phyloP scores from a whole-genome alignment of 2,113 vertebrate genomes.

The Nothoprocta perdicaria region DNA sequence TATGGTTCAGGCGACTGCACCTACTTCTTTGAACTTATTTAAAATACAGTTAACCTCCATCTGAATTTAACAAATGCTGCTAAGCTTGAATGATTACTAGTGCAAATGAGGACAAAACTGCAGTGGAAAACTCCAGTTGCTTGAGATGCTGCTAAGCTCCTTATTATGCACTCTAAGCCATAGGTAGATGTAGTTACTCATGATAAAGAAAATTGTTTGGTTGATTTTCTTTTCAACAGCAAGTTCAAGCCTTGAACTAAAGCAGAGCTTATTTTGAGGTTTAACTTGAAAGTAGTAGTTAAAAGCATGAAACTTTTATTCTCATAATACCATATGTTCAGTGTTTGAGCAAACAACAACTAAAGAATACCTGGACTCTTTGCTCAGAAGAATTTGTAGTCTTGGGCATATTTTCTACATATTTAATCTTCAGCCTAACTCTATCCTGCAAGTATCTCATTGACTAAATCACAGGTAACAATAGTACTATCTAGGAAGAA shows the following conservation, averaged over 20 bases:
- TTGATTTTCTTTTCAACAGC: conserved; percentile 49
- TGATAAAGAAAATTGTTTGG: conserved; percentile 28
- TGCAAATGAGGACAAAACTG: conserved; percentile 36
- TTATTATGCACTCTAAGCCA: not conserved
- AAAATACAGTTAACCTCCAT: conserved; percentile 25
- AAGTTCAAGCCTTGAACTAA: conserved; percentile 47
- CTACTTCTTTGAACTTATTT: conserved; percentile 16
- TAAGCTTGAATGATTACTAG: conserved; percentile 34
- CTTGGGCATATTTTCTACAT: not conserved
- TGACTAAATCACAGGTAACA: not conserved
- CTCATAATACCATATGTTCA: not conserved
- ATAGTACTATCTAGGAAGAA: not conserved
- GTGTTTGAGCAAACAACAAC: not conserved
- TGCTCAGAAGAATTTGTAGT: not conserved
- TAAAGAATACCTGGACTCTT: not conserved
- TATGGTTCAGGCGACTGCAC: not conserved
- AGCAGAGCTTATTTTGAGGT: conserved; percentile 25
- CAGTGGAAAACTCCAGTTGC: conserved; percentile 26
- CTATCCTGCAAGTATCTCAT: not conserved
- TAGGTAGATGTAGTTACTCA: conserved; percentile 35
- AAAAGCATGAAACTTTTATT: conserved; percentile 3
- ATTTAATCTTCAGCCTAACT: not conserved
- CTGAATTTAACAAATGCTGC: conserved; percentile 20
- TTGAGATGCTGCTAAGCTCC: not conserved
- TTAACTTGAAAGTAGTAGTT: conserved; percentile 33